These are phyloP conservation scores for Stenodera caucasica DNA, from an alignment of 2,888 invertebrate genomes.

Conservation along the genomic window DNA sequence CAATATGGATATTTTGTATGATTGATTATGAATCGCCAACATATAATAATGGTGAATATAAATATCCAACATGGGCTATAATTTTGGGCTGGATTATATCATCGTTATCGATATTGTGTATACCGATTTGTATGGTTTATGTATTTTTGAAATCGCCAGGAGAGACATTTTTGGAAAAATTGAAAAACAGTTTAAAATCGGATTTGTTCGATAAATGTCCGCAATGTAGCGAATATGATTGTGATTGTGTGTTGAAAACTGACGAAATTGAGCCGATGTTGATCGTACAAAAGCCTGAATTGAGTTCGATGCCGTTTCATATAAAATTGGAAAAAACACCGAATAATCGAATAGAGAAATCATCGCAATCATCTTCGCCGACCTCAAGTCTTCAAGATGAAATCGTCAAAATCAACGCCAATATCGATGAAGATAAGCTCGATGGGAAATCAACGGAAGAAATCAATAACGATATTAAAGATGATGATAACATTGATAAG, in stretches of 20 bases:
- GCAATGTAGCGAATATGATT: conserved; percentile 75
- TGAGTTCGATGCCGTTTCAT: conserved; percentile 24
- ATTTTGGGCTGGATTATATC: conserved; percentile 86
- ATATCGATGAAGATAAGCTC: conserved; percentile 5
- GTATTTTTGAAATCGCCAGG: conserved; percentile 73
- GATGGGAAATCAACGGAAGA: not conserved
- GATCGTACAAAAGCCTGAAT: conserved; percentile 38
- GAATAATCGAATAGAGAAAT: not conserved
- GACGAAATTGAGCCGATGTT: conserved; percentile 46
- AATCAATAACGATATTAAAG: not conserved
- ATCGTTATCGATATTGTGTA: conserved; percentile 78
- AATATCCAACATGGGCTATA: conserved; percentile 84
- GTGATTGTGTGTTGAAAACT: conserved; percentile 62
- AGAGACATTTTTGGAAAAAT: conserved; percentile 72
- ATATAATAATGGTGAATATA: conserved; percentile 77
- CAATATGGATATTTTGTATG: conserved; percentile 85
- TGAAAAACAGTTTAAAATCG: conserved; percentile 73
- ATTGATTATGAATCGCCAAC: conserved; percentile 86
- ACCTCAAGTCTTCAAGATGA: not conserved
- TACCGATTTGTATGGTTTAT: conserved; percentile 79
- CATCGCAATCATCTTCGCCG: not conserved
- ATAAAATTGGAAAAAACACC: conserved; percentile 10
- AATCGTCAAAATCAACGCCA: conserved; percentile 11
- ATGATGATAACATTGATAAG: not conserved
- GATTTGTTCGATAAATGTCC: conserved; percentile 71